phyloP scores from a whole-genome alignment of 1,140 invertebrate species.

The Eumaeus atala region DNA sequence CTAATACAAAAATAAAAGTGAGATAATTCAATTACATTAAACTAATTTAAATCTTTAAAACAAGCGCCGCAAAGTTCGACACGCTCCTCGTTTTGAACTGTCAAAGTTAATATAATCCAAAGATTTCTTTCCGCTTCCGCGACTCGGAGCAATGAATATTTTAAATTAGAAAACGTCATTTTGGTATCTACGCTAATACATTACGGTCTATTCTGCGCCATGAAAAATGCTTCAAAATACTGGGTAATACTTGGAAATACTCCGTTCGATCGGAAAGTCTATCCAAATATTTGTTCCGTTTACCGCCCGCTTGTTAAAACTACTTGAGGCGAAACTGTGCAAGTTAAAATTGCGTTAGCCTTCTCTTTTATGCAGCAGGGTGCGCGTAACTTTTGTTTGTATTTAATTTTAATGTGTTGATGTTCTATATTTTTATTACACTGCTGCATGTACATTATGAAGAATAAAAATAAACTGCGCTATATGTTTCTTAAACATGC shows the following conservation, averaged over 20 bases:
- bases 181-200: conserved; percentile 20
- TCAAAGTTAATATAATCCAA: conserved; percentile 21
- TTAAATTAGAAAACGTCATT: conserved; percentile 18
- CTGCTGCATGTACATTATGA: too few species aligned
- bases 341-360: conserved; percentile 39
- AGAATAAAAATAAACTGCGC: too few species aligned
- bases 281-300: conserved; percentile 55
- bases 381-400: conserved; percentile 1
- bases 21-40: background rate
- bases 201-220: conserved; percentile 23
- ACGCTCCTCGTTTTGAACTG: conserved; percentile 21
- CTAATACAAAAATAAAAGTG: background rate
- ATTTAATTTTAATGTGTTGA: background rate
- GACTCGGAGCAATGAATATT: conserved; percentile 19
- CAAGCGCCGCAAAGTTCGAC: conserved; percentile 19
- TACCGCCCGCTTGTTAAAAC: conserved; percentile 46
- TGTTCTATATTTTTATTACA: too few species aligned
- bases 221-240: conserved; percentile 9
- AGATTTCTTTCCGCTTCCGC: conserved; percentile 4
- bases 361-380: conserved; percentile 2
- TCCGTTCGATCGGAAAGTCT: conserved; percentile 26
- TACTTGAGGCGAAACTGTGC: conserved; percentile 42
- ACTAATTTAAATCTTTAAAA: conserved; percentile 15
- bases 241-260: conserved; percentile 11
- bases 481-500: too few species aligned